Percentiles rank a stretch among this genome's conserved stretches.
phyloP scores from a whole-genome alignment of 2,888 invertebrate species.

The Papilio demoleus region DNA sequence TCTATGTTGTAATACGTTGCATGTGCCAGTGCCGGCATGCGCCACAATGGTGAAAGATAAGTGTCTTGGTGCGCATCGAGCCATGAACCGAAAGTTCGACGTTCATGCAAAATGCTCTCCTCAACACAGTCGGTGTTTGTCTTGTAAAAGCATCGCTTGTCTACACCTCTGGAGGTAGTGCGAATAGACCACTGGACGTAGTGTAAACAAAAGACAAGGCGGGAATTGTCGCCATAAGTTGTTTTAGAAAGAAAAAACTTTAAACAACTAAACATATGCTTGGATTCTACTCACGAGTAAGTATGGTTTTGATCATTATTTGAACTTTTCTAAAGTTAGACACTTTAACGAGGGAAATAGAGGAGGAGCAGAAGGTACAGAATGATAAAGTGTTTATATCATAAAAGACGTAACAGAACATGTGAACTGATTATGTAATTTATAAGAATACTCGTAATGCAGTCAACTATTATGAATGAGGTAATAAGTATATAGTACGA shows the following conservation, averaged over 20 bases:
- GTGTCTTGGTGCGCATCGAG: slow-evolving; percentile 82
- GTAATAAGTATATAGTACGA: background rate
- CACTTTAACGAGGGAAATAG: too few species aligned
- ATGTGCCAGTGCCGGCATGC: slow-evolving; percentile 71
- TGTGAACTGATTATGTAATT: slow-evolving; percentile 8
- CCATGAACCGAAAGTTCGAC: slow-evolving; percentile 82
- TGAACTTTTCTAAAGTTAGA: background rate
- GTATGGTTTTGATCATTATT: background rate
- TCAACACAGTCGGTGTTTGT: slow-evolving; percentile 75
- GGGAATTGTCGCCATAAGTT: background rate
- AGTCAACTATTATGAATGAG: background rate
- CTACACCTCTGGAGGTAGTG: slow-evolving; percentile 37
- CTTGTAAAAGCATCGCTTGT: slow-evolving; percentile 69
- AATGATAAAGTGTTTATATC: background rate
- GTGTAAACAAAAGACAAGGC: background rate
- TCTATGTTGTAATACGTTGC: slow-evolving; percentile 62
- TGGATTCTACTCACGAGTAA: slow-evolving; percentile 25
- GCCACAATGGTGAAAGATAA: slow-evolving; percentile 84
- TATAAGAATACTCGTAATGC: slow-evolving; percentile 3
- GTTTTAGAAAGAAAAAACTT: background rate
- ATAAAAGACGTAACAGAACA: background rate
- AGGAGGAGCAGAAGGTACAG: background rate
- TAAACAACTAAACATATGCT: background rate
- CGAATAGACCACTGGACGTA: background rate
- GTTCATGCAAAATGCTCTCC: slow-evolving; percentile 78